Conservation (phyloP, 2,113 vertebrate species). For the Hydropotes inermis region DNA sequence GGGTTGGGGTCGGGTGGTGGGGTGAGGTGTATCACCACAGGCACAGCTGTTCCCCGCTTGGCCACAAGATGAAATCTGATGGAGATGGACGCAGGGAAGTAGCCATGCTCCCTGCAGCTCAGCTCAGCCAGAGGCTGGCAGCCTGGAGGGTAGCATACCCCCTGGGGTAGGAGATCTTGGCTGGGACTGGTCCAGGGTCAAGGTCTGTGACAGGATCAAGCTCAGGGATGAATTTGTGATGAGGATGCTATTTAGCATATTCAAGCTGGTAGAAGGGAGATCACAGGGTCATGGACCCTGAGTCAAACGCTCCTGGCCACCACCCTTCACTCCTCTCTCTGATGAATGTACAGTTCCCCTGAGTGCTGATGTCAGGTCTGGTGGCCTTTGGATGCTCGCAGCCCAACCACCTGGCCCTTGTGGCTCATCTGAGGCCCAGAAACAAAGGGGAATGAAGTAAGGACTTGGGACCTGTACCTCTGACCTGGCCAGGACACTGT, state of each 20-base stretch:
- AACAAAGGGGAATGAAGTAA: neutral
- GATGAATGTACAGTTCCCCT: neutral
- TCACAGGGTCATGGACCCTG: neutral
- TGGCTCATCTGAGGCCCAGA: neutral
- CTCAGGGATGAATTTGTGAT: neutral
- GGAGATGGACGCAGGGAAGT: neutral
- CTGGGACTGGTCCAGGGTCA: neutral
- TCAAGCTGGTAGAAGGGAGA: neutral
- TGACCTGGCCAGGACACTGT: neutral
- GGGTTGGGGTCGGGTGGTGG: rapidly evolving
- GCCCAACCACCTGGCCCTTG: neutral
- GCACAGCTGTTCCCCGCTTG: neutral
- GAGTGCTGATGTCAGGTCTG: neutral
- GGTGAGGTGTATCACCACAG: neutral
- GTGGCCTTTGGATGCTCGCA: neutral
- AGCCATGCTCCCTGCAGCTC: neutral
- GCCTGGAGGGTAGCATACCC: neutral
- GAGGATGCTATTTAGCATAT: neutral
- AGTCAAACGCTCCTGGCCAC: neutral
- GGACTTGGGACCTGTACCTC: neutral
- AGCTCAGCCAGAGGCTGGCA: neutral
- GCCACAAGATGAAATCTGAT: neutral
- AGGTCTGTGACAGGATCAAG: conserved; percentile 50
- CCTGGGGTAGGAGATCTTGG: neutral
- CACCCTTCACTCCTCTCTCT: rapidly evolving